These are phyloP conservation scores for Cheirogaleus major DNA, from an alignment of 2,797 vertebrate species.

Conservation along the genomic window DNA sequence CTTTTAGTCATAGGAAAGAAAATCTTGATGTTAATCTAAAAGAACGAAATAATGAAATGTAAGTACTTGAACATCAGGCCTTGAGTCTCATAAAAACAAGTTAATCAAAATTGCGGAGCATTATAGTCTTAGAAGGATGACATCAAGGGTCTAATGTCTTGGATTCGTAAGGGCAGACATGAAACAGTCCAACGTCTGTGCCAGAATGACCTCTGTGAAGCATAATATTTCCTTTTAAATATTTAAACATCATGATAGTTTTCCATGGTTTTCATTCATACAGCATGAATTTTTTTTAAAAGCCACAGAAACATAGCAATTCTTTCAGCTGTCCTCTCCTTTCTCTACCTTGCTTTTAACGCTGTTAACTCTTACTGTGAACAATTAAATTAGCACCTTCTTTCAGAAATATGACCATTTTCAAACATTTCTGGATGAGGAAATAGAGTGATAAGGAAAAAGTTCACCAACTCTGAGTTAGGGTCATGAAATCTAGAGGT, in stretches of 20 bases:
- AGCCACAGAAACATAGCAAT: slow-evolving; percentile 27
- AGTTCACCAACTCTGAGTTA: not conserved
- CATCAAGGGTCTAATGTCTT: slow-evolving; percentile 62
- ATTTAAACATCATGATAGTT: slow-evolving; percentile 67
- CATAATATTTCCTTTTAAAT: slow-evolving; percentile 64
- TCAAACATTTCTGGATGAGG: slow-evolving; percentile 45
- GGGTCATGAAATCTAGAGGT: not conserved
- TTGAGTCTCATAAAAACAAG: slow-evolving; percentile 56
- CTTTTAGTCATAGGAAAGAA: slow-evolving; percentile 49
- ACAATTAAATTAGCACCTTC: slow-evolving; percentile 30
- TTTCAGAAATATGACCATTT: slow-evolving; percentile 18
- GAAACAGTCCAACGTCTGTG: slow-evolving; percentile 20
- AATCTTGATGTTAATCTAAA: slow-evolving; percentile 43
- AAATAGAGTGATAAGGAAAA: slow-evolving; percentile 47
- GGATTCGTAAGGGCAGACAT: slow-evolving; percentile 38
- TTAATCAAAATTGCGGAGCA: slow-evolving; percentile 57
- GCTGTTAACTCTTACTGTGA: slow-evolving; percentile 46
- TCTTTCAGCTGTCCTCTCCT: slow-evolving; percentile 64
- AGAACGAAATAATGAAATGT: slow-evolving; percentile 32
- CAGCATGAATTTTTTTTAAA: slow-evolving; percentile 50
- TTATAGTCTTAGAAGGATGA: slow-evolving; percentile 59
- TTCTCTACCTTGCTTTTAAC: slow-evolving; percentile 66
- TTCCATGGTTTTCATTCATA: slow-evolving; percentile 75
- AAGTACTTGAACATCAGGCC: slow-evolving; percentile 18
- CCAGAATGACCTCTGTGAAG: slow-evolving; percentile 66